A percentile compares a stretch with the other conserved stretches of the same genome.
Evolutionary conservation across 2,888 invertebrate species (phyloP).

Genomic region (Noctua pronuba): DNA sequence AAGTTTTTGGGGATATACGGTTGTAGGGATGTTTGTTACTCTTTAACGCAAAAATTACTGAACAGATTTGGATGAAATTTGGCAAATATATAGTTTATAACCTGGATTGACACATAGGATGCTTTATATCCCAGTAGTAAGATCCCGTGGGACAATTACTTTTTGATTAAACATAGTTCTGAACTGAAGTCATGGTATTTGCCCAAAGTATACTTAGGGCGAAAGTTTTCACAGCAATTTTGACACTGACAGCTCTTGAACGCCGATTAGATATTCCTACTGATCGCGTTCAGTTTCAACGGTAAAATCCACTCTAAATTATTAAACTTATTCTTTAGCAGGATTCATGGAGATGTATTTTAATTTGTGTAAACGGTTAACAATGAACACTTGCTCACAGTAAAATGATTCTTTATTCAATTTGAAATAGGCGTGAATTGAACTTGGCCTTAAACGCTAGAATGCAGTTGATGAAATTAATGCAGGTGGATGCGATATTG

Average conservation of each 20-base stretch:
- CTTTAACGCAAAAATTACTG: too few species aligned
- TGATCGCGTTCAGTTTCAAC: not conserved
- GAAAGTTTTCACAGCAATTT: not conserved
- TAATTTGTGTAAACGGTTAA: not conserved
- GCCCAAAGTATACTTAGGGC: not conserved
- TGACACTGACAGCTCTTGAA: not conserved
- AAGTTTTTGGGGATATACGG: too few species aligned
- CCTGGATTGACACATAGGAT: too few species aligned
- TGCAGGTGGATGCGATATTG: constrained; percentile 31
- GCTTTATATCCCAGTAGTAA: too few species aligned
- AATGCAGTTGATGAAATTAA: constrained; percentile 49
- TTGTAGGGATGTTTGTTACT: too few species aligned
- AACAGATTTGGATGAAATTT: too few species aligned
- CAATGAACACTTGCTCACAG: not conserved
- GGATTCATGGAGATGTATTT: not conserved
- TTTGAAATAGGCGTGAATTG: not conserved
- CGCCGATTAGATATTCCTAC: not conserved
- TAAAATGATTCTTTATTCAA: not conserved
- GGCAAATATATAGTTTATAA: too few species aligned
- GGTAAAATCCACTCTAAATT: not conserved
- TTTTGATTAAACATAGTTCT: not conserved
- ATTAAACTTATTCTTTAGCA: not conserved
- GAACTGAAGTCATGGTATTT: not conserved
- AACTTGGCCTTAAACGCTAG: constrained; percentile 41
- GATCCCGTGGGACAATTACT: too few species aligned